A percentile compares a stretch with the other conserved stretches of the same genome.
These are phyloP conservation scores for Limnephilus rhombicus DNA, from an alignment of 2,888 invertebrate genomes.

Conservation along the genomic window DNA sequence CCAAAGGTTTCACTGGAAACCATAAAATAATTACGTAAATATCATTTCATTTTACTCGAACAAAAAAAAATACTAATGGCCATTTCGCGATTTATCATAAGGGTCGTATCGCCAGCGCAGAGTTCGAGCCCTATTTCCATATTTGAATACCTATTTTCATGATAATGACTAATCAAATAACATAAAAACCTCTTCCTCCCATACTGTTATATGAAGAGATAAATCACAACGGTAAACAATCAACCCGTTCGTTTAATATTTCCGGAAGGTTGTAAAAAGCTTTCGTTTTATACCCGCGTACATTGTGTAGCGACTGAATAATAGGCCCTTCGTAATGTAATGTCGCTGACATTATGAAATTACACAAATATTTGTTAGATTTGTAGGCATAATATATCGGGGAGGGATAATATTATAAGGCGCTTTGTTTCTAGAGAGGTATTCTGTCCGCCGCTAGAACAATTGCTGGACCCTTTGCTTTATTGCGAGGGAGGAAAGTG, in stretches of 20 bases:
- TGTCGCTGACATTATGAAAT: constrained; percentile 43
- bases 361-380: constrained; percentile 50
- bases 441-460: constrained; percentile 53
- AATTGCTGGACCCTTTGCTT: constrained; percentile 51
- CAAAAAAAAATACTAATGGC: neutral
- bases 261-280: constrained; percentile 43
- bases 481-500: neutral
- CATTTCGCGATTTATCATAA: constrained; percentile 7
- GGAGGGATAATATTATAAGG: neutral
- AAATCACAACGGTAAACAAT: constrained; percentile 47
- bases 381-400: constrained; percentile 34
- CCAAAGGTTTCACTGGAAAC: neutral
- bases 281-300: constrained; percentile 48
- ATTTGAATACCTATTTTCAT: constrained; percentile 11
- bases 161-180: constrained; percentile 46
- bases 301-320: constrained; percentile 38
- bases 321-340: constrained; percentile 36
- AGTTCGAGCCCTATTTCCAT: neutral
- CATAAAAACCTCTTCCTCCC: constrained; percentile 43
- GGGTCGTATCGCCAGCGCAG: neutral
- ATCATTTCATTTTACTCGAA: neutral
- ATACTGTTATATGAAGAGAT: constrained; percentile 26
- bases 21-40: neutral
- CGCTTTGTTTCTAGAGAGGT: constrained; percentile 33
- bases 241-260: constrained; percentile 36